A percentile compares a stretch with the other conserved stretches of the same genome.
Conservation (phyloP, 1,140 invertebrate genomes). For the Leguminivora glycinivorella region DNA sequence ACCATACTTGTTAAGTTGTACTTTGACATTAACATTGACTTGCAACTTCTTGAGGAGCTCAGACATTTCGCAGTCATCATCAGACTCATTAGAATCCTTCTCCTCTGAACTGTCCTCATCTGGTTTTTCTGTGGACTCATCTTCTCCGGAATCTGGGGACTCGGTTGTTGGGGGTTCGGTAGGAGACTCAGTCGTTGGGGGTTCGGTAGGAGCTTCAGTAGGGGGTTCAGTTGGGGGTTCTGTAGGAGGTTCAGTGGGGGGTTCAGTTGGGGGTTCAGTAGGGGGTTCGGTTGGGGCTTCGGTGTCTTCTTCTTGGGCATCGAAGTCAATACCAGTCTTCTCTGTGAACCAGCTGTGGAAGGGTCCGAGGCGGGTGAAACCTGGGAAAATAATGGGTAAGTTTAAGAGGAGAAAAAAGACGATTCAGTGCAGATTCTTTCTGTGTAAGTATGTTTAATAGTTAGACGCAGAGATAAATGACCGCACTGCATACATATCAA, state of each 20-base stretch:
- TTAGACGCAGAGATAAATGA: no score
- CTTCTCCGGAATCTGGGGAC: constrained; percentile 35
- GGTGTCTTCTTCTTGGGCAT: constrained; percentile 50
- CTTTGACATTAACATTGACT: constrained; percentile 62
- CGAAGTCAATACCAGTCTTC: constrained; percentile 58
- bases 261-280: constrained; percentile 12
- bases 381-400: constrained; percentile 44
- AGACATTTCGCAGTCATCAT: constrained; percentile 46
- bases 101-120: constrained; percentile 26
- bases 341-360: constrained; percentile 57
- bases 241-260: constrained; percentile 26
- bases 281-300: constrained; percentile 34
- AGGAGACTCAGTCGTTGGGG: constrained; percentile 21
- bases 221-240: constrained; percentile 26
- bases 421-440: no score
- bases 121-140: constrained; percentile 28
- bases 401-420: no score
- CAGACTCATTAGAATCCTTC: constrained; percentile 1
- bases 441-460: no score
- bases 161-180: constrained; percentile 30
- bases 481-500: no score
- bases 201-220: constrained; percentile 18
- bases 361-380: constrained; percentile 58
- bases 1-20: constrained; percentile 52
- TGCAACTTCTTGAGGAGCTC: constrained; percentile 59